Conservation (phyloP, 2,113 vertebrate species). For the Raja brachyura region DNA sequence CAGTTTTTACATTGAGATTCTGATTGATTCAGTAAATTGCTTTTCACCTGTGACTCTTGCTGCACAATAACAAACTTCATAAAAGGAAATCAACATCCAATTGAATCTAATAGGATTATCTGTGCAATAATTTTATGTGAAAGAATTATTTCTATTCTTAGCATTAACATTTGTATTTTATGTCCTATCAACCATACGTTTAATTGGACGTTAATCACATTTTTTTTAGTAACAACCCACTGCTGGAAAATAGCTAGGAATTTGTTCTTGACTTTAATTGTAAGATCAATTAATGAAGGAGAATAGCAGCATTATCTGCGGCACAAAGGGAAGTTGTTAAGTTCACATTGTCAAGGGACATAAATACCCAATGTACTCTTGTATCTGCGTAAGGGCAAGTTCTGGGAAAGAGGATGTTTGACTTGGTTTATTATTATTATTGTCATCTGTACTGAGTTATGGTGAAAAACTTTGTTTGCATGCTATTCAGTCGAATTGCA, state of each 20-base stretch:
- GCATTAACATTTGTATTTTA: not conserved
- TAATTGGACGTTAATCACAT: not conserved
- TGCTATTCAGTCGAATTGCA: no score
- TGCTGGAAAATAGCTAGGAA: not conserved
- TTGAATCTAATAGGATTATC: not conserved
- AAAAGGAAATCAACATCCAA: not conserved
- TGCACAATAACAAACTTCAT: not conserved
- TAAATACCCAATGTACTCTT: not conserved
- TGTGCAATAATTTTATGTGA: not conserved
- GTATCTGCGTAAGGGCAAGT: no score
- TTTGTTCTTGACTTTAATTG: not conserved
- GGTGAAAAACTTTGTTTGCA: no score
- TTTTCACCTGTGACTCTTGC: not conserved
- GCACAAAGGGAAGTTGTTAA: not conserved
- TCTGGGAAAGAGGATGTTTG: not conserved
- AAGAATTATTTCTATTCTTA: constrained; percentile 4
- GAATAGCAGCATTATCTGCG: not conserved
- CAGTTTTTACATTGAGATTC: not conserved
- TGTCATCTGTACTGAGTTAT: no score
- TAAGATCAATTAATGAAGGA: not conserved
- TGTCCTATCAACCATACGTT: not conserved
- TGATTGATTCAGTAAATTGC: not conserved
- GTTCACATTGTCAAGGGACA: not conserved
- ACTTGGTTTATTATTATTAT: not conserved
- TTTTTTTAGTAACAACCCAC: not conserved